Evolutionary conservation across 2,113 vertebrate species (phyloP).

Genomic region (Macroglossus sobrinus): DNA sequence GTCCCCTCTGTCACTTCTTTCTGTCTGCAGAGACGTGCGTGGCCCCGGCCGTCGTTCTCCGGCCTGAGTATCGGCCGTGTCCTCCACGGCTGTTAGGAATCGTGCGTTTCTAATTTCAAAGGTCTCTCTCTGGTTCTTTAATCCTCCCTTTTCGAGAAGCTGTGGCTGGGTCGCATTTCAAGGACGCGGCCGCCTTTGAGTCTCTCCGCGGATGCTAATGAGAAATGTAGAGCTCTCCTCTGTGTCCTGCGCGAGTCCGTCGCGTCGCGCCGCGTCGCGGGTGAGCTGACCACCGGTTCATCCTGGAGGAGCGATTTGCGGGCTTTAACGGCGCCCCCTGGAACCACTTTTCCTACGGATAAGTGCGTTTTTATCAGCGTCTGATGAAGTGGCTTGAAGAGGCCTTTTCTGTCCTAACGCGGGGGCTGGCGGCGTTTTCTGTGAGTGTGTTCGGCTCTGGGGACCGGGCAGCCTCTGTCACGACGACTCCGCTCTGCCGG

Average conservation of each 20-base stretch:
- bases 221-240: not conserved
- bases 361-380: rapidly evolving
- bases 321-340: not conserved
- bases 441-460: not conserved
- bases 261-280: rapidly evolving
- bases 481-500: rapidly evolving
- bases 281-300: not conserved
- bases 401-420: not conserved
- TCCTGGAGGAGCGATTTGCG: not conserved
- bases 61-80: too few relatives aligned
- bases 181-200: too few relatives aligned
- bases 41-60: too few relatives aligned
- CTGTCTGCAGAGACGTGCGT: too few relatives aligned
- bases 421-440: not conserved
- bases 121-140: too few relatives aligned
- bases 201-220: not conserved
- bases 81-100: too few relatives aligned
- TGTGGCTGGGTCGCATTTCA: too few relatives aligned
- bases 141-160: too few relatives aligned
- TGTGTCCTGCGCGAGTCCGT: not conserved
- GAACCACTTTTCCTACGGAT: not conserved
- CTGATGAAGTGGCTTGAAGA: not conserved
- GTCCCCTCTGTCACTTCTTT: too few relatives aligned
- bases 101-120: too few relatives aligned
- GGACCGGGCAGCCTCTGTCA: rapidly evolving